A percentile compares a stretch with the other conserved stretches of the same genome.
Conservation (phyloP, 2,797 vertebrate species). For the Cyclura pinguis region DNA sequence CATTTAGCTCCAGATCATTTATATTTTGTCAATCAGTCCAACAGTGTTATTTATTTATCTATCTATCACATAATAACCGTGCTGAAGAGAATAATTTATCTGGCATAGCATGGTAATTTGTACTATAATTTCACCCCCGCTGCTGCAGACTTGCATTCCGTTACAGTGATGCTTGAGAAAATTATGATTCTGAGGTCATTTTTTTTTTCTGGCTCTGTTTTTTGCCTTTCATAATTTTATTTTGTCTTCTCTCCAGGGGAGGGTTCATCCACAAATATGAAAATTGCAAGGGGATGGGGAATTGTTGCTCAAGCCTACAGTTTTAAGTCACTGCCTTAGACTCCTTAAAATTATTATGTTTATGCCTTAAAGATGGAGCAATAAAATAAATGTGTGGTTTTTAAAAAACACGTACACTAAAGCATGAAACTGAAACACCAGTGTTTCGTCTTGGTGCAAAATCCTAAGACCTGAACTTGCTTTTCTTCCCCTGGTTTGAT, state of each 20-base stretch:
- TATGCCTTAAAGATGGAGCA: slow-evolving; percentile 39
- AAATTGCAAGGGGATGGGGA: slow-evolving; percentile 53
- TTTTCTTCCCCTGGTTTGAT: background rate
- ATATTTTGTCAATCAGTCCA: slow-evolving; percentile 83
- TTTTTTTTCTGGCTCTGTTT: slow-evolving; percentile 72
- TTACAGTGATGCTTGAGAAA: slow-evolving; percentile 81
- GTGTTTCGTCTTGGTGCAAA: slow-evolving; percentile 1
- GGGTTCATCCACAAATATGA: slow-evolving; percentile 66
- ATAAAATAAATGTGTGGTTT: slow-evolving; percentile 17
- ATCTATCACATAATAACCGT: slow-evolving; percentile 83
- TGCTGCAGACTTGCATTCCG: slow-evolving; percentile 80
- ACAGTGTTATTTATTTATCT: slow-evolving; percentile 85
- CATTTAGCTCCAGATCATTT: slow-evolving; percentile 82
- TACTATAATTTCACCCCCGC: slow-evolving; percentile 82
- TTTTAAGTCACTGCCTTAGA: slow-evolving; percentile 20
- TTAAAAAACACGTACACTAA: background rate
- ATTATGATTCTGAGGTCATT: slow-evolving; percentile 83
- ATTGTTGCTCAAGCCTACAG: slow-evolving; percentile 52
- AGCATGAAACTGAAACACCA: background rate
- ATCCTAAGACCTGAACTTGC: background rate
- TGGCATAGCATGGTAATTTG: slow-evolving; percentile 84
- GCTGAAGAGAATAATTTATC: slow-evolving; percentile 83
- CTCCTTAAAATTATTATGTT: slow-evolving; percentile 26
- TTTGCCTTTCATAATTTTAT: slow-evolving; percentile 79
- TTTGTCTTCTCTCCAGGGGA: slow-evolving; percentile 65